phyloP scores from a whole-genome alignment of 2,797 vertebrate species.

The Ptychadena robeensis region DNA sequence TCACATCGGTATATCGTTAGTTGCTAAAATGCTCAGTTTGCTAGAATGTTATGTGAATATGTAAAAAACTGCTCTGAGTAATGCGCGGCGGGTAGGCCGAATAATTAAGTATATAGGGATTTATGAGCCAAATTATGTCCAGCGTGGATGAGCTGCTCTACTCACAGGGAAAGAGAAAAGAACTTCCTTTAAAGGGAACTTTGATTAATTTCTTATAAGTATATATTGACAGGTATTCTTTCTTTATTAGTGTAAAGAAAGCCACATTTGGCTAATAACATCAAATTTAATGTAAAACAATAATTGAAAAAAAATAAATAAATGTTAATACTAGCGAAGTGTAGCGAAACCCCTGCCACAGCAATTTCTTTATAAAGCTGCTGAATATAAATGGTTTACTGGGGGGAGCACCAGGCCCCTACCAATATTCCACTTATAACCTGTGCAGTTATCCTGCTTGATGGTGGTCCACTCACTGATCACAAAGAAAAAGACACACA shows the following conservation, averaged over 20 bases:
- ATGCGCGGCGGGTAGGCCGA: not conserved
- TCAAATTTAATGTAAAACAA: no score
- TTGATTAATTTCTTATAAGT: constrained; percentile 3
- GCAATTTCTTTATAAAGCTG: no score
- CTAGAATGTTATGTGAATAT: constrained; percentile 27
- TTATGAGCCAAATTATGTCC: constrained; percentile 39
- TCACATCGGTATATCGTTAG: constrained; percentile 16
- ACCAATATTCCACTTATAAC: no score
- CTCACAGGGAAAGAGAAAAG: not conserved
- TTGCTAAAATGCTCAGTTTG: constrained; percentile 17
- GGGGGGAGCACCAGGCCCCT: no score
- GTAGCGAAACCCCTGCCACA: no score
- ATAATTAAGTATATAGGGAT: constrained; percentile 42
- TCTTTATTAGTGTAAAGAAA: not conserved
- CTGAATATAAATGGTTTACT: no score
- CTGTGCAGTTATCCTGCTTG: no score
- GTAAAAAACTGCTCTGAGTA: not conserved
- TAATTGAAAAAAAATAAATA: no score
- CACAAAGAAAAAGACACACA: no score
- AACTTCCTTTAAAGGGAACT: not conserved
- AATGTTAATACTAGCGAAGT: no score
- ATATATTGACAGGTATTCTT: not conserved
- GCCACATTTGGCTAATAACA: no score
- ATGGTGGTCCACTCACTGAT: no score
- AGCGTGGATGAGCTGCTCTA: not conserved